Conservation (phyloP, 2,797 vertebrate genomes). For the Sebastes oblongus region DNA sequence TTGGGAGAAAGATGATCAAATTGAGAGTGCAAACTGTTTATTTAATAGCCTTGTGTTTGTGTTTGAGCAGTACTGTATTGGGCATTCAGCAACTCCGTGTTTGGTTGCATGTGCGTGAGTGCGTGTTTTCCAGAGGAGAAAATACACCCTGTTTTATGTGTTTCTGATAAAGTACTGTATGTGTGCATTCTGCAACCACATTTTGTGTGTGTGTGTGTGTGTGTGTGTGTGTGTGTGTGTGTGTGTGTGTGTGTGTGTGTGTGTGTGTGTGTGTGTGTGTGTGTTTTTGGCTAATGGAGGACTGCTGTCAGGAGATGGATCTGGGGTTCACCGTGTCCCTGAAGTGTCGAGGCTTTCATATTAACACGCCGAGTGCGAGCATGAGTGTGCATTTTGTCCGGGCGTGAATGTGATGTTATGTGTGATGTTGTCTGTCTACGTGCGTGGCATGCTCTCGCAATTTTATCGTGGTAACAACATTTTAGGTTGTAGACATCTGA, state of each 20-base stretch:
- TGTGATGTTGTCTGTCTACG: background rate
- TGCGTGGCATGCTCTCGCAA: constrained; percentile 13
- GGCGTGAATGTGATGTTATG: constrained; percentile 33
- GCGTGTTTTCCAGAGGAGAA: background rate
- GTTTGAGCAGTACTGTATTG: background rate
- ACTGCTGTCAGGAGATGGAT: constrained; percentile 68
- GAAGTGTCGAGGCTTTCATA: constrained; percentile 70
- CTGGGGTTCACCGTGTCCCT: constrained; percentile 58
- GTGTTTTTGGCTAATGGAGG: constrained; percentile 55
- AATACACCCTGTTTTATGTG: constrained; percentile 13
- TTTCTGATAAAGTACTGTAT: constrained; percentile 18
- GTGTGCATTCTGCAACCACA: constrained; percentile 2
- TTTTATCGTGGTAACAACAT: background rate
- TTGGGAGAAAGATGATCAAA: background rate
- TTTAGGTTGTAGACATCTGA: background rate
- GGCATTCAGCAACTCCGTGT: background rate
- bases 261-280: background rate
- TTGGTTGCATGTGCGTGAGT: background rate
- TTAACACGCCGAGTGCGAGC: constrained; percentile 62
- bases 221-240: background rate
- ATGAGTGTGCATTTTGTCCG: constrained; percentile 30
- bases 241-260: background rate
- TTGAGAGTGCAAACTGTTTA: background rate
- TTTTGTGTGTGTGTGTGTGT: background rate
- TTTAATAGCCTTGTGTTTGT: background rate